Evolutionary conservation across 1,140 invertebrate species (phyloP).

Genomic region (Neodiprion pinetum): DNA sequence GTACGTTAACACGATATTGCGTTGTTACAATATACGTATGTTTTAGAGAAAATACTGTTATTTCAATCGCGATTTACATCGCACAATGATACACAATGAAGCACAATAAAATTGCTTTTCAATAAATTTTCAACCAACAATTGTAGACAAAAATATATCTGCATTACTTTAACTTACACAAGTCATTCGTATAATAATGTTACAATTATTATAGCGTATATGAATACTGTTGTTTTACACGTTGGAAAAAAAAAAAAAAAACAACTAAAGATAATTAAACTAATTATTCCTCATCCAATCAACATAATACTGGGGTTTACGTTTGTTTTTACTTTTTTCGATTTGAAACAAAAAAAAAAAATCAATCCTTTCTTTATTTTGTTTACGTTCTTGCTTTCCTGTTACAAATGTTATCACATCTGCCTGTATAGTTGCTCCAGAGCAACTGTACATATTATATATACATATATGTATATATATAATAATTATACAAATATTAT

Average conservation of each 20-base stretch:
- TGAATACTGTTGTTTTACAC: not conserved
- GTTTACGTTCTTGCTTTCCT: not conserved
- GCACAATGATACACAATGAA: not conserved
- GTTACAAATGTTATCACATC: too few relatives aligned
- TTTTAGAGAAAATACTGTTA: not conserved
- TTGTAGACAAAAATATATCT: not conserved
- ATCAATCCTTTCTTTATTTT: not conserved
- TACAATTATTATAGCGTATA: not conserved
- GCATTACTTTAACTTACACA: not conserved
- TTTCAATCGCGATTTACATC: not conserved
- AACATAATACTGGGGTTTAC: too few relatives aligned
- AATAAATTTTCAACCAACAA: not conserved
- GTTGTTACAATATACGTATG: not conserved
- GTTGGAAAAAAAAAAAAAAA: too few relatives aligned
- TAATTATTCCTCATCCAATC: too few relatives aligned
- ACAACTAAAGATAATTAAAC: too few relatives aligned
- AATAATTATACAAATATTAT: too few relatives aligned
- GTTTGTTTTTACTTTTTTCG: too few relatives aligned
- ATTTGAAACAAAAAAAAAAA: not conserved
- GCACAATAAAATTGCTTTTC: not conserved
- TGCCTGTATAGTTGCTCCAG: too few relatives aligned
- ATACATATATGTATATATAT: too few relatives aligned
- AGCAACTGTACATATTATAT: too few relatives aligned
- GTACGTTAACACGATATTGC: not conserved
- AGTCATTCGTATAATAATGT: not conserved